A percentile compares a stretch with the other conserved stretches of the same genome.
Evolutionary conservation across 2,113 vertebrate species (phyloP).

Genomic region (Cephalopholis sonnerati): DNA sequence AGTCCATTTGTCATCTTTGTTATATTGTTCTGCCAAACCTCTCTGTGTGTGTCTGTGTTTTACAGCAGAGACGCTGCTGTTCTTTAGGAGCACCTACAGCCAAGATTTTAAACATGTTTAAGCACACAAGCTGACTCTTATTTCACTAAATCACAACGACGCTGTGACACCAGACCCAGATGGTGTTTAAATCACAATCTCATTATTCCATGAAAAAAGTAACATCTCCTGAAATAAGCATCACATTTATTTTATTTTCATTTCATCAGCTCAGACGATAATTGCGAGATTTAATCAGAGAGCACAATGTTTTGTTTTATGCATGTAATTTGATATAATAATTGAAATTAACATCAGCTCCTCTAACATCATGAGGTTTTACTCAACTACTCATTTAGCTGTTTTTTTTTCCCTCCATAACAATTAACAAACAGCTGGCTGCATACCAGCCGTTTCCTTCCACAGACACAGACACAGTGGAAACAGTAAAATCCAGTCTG

Average conservation of each 20-base stretch:
- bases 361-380: background rate
- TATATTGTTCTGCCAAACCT: background rate
- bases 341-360: background rate
- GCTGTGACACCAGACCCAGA: background rate
- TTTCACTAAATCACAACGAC: background rate
- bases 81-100: background rate
- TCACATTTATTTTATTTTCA: background rate
- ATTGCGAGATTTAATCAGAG: background rate
- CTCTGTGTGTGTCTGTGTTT: background rate
- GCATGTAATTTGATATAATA: background rate
- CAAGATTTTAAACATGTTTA: no score
- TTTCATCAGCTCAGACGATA: background rate
- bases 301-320: background rate
- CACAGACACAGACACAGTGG: background rate
- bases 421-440: constrained; percentile 28
- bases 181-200: background rate
- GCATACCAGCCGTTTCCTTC: background rate
- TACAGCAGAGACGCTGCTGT: background rate
- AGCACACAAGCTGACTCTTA: background rate
- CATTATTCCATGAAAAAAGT: background rate
- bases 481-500: background rate
- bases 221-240: background rate
- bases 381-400: background rate
- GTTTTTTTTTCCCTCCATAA: background rate
- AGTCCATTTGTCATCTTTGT: background rate